phyloP scores from a whole-genome alignment of 2,888 invertebrate species.

The Drosophila mettleri region DNA sequence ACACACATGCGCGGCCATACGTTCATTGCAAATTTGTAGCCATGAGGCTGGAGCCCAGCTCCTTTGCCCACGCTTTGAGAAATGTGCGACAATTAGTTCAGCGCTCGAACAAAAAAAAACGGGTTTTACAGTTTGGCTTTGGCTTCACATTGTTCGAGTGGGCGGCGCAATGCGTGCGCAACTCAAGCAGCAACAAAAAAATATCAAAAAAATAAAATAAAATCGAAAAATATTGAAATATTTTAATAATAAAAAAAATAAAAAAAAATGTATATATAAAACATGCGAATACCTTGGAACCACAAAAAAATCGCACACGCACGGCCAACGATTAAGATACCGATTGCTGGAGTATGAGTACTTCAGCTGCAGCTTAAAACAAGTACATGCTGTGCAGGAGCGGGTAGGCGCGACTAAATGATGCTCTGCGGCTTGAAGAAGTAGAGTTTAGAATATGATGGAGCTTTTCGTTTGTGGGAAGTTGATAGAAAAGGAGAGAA shows the following conservation, averaged over 20 bases:
- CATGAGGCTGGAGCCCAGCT: constrained; percentile 43
- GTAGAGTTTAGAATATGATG: too few relatives aligned
- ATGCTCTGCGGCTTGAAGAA: too few relatives aligned
- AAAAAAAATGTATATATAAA: constrained; percentile 41
- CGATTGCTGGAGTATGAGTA: constrained; percentile 54
- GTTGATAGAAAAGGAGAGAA: neutral
- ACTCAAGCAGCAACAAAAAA: constrained; percentile 20
- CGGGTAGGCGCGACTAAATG: neutral
- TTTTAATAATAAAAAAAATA: constrained; percentile 63
- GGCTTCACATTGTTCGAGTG: constrained; percentile 46
- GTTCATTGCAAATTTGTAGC: constrained; percentile 35
- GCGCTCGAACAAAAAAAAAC: constrained; percentile 63
- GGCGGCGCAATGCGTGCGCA: constrained; percentile 78
- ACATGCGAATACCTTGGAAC: constrained; percentile 76
- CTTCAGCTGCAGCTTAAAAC: constrained; percentile 54
- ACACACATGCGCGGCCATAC: neutral
- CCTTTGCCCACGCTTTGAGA: constrained; percentile 74
- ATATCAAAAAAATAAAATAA: constrained; percentile 30
- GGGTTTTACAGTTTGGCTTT: constrained; percentile 46
- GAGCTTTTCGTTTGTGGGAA: neutral
- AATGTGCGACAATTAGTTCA: constrained; percentile 80
- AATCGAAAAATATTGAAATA: constrained; percentile 59
- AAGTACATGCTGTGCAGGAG: neutral
- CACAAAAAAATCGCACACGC: constrained; percentile 74
- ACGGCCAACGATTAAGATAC: constrained; percentile 72